phyloP scores from a whole-genome alignment of 2,797 vertebrate genomes.

The Decapterus maruadsi region DNA sequence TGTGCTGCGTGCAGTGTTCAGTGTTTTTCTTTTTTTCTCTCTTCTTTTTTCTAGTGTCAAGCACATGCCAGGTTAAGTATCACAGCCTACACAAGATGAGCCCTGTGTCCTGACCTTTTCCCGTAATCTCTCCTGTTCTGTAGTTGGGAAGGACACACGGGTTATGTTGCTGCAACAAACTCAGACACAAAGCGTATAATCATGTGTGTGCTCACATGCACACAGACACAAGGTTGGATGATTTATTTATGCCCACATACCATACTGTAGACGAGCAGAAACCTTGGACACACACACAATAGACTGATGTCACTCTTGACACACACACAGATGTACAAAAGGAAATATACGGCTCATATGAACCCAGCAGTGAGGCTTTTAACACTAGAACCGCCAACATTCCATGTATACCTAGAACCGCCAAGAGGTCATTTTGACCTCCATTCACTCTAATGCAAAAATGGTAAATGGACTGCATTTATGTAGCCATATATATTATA shows the following conservation, averaged over 20 bases:
- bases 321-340: neutral
- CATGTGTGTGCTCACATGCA: slow-evolving; percentile 1
- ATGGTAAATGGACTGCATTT: too few relatives aligned
- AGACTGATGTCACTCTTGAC: neutral
- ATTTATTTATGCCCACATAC: slow-evolving; percentile 64
- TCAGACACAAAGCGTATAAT: slow-evolving; percentile 26
- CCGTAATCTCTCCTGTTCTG: slow-evolving; percentile 25
- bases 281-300: slow-evolving; percentile 14
- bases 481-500: too few relatives aligned
- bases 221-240: slow-evolving; percentile 14
- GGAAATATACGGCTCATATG: slow-evolving; percentile 1
- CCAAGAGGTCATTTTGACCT: too few relatives aligned
- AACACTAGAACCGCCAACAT: too few relatives aligned
- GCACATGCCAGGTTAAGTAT: slow-evolving; percentile 11
- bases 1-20: neutral
- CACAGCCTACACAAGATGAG: slow-evolving; percentile 25
- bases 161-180: slow-evolving; percentile 66
- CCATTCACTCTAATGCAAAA: too few relatives aligned
- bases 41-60: slow-evolving; percentile 17
- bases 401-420: too few relatives aligned
- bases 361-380: slow-evolving; percentile 1
- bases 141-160: slow-evolving; percentile 54
- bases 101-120: slow-evolving; percentile 33
- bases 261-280: slow-evolving; percentile 34
- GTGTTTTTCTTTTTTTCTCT: neutral